Evolutionary conservation across 1,140 invertebrate species (phyloP), one percentile per base, ranked within the genome.

Genomic region (Spodoptera frugiperda): DNA sequence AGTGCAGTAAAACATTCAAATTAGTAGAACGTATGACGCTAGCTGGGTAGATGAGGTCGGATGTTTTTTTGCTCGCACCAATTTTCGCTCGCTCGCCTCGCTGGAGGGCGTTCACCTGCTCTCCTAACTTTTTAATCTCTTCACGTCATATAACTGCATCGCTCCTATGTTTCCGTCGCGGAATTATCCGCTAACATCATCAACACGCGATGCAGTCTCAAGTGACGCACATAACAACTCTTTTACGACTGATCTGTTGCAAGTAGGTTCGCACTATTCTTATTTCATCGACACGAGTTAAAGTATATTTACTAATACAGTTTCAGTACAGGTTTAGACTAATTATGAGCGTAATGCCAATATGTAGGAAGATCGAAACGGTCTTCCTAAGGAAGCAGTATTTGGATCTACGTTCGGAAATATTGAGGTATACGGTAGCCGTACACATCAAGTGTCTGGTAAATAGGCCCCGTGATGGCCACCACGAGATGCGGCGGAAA

Each of bases 111-210:
- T 88, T 87, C 80, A 84, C 85, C 85, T 73, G 53, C 71, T 61
- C 71, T 74, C 73, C 75, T 72, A 78, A 86, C 85, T 84, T 83
- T 87, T 87, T 84, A 82, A 85, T 87, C 80, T 83, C 74, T 80
- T 82, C 82, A 84, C 81, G 78, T 81, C 75, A 80, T 75, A 70
- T 79, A 44, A 80, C 59, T 65, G 67, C 55, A 74, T 25, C 53
- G 71, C 44, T 61, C 19, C 49, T 46, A 30, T 53, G 51, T 25
- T 57, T 57, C 51, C 44, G 17, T 57, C 68, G 46, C 49, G 49
- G 19, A 67, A 67, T 48, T 68, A 68, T 68, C 30, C 30, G 51
- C 17, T 49, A 68, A 68, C 21, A 68, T 46, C 33, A 10, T 63
- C 33, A 11, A 11, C 33, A 3, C 57, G 15, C 33, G 5, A 17